phyloP scores from a whole-genome alignment of 2,113 vertebrate genomes.

The Carlito syrichta region DNA sequence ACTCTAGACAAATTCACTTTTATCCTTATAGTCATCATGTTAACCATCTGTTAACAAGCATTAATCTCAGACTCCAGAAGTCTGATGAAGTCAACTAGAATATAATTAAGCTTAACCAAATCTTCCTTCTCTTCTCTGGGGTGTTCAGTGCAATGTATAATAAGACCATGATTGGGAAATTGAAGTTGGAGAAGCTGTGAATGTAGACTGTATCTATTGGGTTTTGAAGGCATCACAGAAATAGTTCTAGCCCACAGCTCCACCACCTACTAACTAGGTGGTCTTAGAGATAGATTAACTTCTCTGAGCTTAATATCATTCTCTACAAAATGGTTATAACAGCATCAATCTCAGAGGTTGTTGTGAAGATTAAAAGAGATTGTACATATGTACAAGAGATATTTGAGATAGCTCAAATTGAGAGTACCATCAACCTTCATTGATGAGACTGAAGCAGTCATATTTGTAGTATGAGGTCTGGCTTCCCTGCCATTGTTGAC shows the following conservation, averaged over 20 bases:
- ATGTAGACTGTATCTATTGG: not conserved
- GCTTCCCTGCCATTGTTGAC: not conserved
- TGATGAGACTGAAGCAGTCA: not conserved
- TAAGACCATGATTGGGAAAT: not conserved
- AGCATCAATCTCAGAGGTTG: not conserved
- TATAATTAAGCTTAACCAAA: constrained; percentile 22
- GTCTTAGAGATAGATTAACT: not conserved
- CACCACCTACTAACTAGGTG: not conserved
- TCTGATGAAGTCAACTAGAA: constrained; percentile 25
- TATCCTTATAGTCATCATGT: not conserved
- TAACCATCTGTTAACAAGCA: constrained; percentile 40
- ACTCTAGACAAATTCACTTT: not conserved
- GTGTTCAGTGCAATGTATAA: not conserved
- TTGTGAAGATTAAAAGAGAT: not conserved
- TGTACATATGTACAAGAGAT: not conserved
- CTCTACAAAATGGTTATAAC: not conserved
- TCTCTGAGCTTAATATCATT: not conserved
- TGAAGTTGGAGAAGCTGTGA: not conserved
- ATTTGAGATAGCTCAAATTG: not conserved
- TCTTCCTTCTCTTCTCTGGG: not conserved
- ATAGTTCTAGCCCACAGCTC: not conserved
- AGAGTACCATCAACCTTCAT: not conserved
- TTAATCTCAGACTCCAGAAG: constrained; percentile 28
- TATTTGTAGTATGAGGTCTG: not conserved
- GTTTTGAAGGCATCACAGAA: not conserved